Conservation (phyloP, 2,888 invertebrate species). For the Scaeva pyrastri region DNA sequence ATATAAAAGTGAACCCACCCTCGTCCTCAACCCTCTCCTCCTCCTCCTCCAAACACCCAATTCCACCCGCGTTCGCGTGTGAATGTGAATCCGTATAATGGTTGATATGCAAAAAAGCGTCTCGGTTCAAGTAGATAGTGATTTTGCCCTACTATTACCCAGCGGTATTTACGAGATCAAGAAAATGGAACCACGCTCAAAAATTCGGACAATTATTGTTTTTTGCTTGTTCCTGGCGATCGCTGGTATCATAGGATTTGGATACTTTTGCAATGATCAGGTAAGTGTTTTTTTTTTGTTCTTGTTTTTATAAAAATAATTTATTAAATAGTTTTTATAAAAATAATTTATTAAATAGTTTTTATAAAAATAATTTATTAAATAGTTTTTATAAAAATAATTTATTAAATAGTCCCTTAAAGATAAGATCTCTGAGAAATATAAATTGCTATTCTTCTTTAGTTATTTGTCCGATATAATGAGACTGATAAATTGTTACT, state of each 20-base stretch:
- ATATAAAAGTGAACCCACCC: not conserved
- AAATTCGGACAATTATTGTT: conserved; percentile 91
- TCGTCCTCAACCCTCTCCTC: not conserved
- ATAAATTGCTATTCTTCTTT: too few relatives aligned
- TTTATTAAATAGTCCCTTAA: too few relatives aligned
- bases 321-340: too few relatives aligned
- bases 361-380: too few relatives aligned
- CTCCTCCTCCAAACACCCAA: not conserved
- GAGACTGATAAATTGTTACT: too few relatives aligned
- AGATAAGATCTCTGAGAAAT: too few relatives aligned
- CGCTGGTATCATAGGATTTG: conserved; percentile 94
- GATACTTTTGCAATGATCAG: conserved; percentile 95
- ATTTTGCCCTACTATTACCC: conserved; percentile 91
- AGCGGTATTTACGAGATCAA: conserved; percentile 92
- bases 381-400: too few relatives aligned
- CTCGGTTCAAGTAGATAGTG: conserved; percentile 93
- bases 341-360: too few relatives aligned
- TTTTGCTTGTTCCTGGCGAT: conserved; percentile 93
- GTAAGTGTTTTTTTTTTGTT: conserved; percentile 84
- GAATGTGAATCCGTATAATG: conserved; percentile 76
- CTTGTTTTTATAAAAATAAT: not conserved
- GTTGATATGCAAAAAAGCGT: conserved; percentile 89
- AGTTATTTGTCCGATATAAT: too few relatives aligned
- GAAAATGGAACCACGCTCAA: conserved; percentile 94
- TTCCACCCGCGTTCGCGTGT: conserved; percentile 53